These are phyloP conservation scores for Premnoplex brunnescens DNA, from an alignment of 2,797 vertebrate genomes.

Conservation along the genomic window DNA sequence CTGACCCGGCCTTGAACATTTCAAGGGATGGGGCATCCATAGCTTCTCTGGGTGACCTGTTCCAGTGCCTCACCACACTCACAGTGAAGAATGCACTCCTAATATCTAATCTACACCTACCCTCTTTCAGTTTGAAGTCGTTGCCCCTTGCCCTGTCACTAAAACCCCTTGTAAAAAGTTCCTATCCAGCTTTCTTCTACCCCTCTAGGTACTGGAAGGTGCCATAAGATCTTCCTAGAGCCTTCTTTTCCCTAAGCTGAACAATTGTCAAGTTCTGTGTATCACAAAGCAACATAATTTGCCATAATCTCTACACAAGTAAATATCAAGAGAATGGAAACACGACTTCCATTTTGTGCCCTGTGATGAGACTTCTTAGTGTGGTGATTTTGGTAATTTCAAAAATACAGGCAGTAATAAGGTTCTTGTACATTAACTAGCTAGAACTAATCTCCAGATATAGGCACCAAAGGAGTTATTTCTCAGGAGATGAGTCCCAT, in stretches of 20 bases:
- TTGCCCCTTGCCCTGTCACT: background rate
- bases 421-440: background rate
- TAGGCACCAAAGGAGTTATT: background rate
- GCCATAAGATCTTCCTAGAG: background rate
- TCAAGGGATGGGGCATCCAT: background rate
- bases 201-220: background rate
- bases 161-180: background rate
- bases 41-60: background rate
- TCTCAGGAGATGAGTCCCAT: background rate
- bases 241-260: background rate
- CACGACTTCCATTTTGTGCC: background rate
- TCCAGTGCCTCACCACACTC: background rate
- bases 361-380: background rate
- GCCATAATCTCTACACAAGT: background rate
- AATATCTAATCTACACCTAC: too few species aligned
- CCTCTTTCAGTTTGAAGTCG: background rate
- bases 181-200: background rate
- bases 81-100: background rate
- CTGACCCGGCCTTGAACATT: background rate
- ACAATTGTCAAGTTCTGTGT: background rate
- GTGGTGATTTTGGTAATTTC: background rate
- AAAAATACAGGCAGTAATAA: background rate
- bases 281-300: background rate
- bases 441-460: background rate
- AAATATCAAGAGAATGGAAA: background rate